Evolutionary conservation across 2,113 vertebrate genomes (phyloP), one percentile per base, ranked within the genome.

Genomic region (Progne subis): DNA sequence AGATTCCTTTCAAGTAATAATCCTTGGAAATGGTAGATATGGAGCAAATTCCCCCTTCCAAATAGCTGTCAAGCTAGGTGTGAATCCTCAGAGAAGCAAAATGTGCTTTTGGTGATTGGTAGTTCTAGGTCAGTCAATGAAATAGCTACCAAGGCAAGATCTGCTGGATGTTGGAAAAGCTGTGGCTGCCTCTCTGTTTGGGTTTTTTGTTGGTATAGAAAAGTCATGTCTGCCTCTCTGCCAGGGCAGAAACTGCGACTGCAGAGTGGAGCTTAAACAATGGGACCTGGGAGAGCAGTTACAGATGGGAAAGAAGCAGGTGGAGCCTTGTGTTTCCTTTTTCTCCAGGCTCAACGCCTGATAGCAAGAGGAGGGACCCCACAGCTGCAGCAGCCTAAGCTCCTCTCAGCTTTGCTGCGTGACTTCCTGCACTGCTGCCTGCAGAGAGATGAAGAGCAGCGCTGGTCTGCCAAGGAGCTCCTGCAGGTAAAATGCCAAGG

Each of bases 361-460:
- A 21, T 21, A 70, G 99, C 99, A 69, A 99, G 99, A 41, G 99
- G 98, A 1, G 99, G 99, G 67, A 99, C 98, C 5, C 99, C 99
- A 15, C 98, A 99, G 95, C 98, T 99, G 83, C 98, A 98, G 96
- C 99, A 99, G 96, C 99, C 99, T 3, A 98, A 99, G 96, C 98
- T 98, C 81, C 97, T 99, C 43, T 99, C 99, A 0, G 97, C 98
- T 16, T 98, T 98, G 53, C 99, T 99, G 95, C 98, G 98, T 41
- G 98, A 99, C 96, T 99, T 99, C 96, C 98, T 99, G 78, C 99
- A 99, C 94, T 98, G 98, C 97, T 99, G 99, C 96, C 98, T 99
- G 94, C 99, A 99, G 97, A 99, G 98, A 98, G 99, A 99, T 11
- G 98, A 99, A 89, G 99, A 98, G 93, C 98, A 98, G 74, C 96